phyloP scores from a whole-genome alignment of 2,113 vertebrate genomes.

The Tetraodon nigroviridis region DNA sequence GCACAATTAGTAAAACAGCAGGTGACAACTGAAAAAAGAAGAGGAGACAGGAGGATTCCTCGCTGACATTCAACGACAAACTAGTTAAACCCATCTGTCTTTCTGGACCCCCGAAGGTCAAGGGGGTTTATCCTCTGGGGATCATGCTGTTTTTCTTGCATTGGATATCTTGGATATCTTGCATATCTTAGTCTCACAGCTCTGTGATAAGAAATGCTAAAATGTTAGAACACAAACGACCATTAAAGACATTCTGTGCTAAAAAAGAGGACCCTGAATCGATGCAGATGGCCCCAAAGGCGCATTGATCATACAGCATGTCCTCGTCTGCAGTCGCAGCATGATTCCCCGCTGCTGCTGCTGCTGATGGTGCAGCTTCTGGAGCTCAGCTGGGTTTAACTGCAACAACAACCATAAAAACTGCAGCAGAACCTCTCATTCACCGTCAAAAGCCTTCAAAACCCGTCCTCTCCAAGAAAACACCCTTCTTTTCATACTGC shows the following conservation, averaged over 20 bases:
- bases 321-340: constrained; percentile 12
- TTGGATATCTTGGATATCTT: no score
- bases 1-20: no score
- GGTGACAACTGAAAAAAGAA: no score
- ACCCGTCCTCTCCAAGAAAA: no score
- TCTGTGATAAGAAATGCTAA: no score
- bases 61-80: no score
- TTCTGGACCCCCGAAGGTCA: no score
- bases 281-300: constrained; percentile 8
- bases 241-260: constrained; percentile 1
- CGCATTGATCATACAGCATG: constrained; percentile 29
- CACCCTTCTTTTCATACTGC: background rate
- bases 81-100: no score
- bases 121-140: no score
- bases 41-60: no score
- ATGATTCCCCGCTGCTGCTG: background rate
- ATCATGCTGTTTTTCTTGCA: no score
- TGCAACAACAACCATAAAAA: background rate
- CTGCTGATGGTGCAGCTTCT: constrained; percentile 22
- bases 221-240: background rate
- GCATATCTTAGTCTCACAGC: no score
- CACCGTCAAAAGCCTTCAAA: background rate
- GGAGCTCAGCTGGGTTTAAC: constrained; percentile 24
- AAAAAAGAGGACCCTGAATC: constrained; percentile 1
- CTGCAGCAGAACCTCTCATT: constrained; percentile 1